Base-by-base conservation (phyloP, 2,113 vertebrate species). In the Amphilophus citrinellus region DNA sequence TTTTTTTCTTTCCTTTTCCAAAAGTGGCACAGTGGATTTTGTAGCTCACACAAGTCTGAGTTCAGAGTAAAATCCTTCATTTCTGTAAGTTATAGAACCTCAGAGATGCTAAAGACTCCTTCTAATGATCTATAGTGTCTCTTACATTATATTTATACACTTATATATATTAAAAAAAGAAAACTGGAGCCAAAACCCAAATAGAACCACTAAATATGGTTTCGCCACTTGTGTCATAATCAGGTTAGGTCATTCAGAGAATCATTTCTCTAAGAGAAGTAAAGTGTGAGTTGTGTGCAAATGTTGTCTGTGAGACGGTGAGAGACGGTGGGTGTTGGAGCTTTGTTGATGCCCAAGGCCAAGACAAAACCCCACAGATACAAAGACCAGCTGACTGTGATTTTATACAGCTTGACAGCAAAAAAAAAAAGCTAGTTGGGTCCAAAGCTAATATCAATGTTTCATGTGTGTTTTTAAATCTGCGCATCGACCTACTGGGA, bases 321-420 rank as follows among this genome's bases (percentile, higher is more conserved):
- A 44, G 32, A 73, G 68, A 73, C 6, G 3, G 27, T 56, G 68
- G 47, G 27, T 56, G 68, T 73, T 56, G 18, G 68, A 73, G 47
- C 68, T 73, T 73, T 73, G 68, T 73, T 73, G 68, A 73, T 56
- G 47, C 68, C 68, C 47, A 73, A 73, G 68, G 68, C 68, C 10
- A 73, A 73, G 68, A 30, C 44, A 50, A 53, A 73, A 73, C 24
- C 24, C 24, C 2, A 2, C 66, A 73, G 66, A 35, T 30, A 4
- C 10, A 2, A 73, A 73, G 68, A 73, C 18, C 68, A 73, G 18
- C 47, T 73, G 27, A 73, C 47, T 73, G 68, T 73, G 68, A 73
- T 73, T 73, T 73, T 73, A 73, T 73, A 56, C 32, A 56, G 47
- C 47, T 56, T 73, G 68, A 73, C 27, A 7, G 27, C 32, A 47